Evolutionary conservation across 1,140 invertebrate genomes (phyloP).

Genomic region (Zaprionus kolodkinae): DNA sequence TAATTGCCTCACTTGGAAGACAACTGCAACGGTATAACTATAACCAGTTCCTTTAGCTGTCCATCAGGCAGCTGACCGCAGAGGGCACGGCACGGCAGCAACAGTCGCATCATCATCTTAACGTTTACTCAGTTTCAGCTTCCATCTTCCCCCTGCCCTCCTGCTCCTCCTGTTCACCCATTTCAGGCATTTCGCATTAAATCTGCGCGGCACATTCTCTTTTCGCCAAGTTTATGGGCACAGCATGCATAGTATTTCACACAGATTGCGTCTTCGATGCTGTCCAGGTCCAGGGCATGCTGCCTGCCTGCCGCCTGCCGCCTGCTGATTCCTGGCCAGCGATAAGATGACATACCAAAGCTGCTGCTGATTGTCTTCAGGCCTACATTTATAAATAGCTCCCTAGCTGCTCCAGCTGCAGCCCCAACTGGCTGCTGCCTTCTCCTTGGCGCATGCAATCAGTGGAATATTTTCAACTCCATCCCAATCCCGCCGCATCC

Average conservation of each 20-base stretch:
- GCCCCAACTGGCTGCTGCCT: background rate
- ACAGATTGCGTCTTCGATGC: constrained; percentile 70
- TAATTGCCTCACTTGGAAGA: constrained; percentile 33
- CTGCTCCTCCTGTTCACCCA: background rate
- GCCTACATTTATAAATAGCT: constrained; percentile 75
- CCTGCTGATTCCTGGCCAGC: constrained; percentile 65
- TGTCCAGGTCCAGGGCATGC: constrained; percentile 22
- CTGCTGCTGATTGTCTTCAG: constrained; percentile 55
- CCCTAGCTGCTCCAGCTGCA: constrained; percentile 6
- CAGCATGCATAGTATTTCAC: constrained; percentile 71
- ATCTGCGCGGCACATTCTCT: constrained; percentile 37
- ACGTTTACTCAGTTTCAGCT: constrained; percentile 10
- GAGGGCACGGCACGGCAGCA: constrained; percentile 59
- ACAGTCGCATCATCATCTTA: constrained; percentile 35
- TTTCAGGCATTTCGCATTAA: constrained; percentile 45
- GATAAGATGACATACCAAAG: constrained; percentile 78
- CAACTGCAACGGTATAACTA: constrained; percentile 67
- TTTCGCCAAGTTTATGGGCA: constrained; percentile 68
- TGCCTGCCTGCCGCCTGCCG: constrained; percentile 1
- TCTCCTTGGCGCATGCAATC: constrained; percentile 73
- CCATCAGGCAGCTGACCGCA: constrained; percentile 80
- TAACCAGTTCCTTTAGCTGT: constrained; percentile 71
- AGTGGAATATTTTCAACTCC: constrained; percentile 61
- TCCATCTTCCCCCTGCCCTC: constrained; percentile 9
- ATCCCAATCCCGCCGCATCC: constrained; percentile 27